A percentile compares a stretch with the other conserved stretches of the same genome.
phyloP scores from a whole-genome alignment of 2,113 vertebrate genomes.

The Tragulus kanchil region DNA sequence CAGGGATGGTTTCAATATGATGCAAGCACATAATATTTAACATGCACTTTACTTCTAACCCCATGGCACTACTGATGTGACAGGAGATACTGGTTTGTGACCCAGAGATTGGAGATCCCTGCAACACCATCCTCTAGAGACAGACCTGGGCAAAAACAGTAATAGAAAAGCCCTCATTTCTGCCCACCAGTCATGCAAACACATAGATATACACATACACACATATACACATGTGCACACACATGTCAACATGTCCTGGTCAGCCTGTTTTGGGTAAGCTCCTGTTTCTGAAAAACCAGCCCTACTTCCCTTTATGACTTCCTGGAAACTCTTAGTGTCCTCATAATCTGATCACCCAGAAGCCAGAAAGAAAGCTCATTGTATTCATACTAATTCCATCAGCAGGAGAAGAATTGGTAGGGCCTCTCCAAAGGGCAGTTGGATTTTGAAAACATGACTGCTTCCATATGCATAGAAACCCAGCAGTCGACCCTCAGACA shows the following conservation, averaged over 20 bases:
- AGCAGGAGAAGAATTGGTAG: background rate
- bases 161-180: background rate
- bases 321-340: background rate
- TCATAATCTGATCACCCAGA: slow-evolving; percentile 1
- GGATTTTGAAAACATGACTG: slow-evolving; percentile 19
- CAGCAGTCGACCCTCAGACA: background rate
- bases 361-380: slow-evolving; percentile 34
- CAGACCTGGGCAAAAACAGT: background rate
- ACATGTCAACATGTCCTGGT: background rate
- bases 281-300: background rate
- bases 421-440: background rate
- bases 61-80: background rate
- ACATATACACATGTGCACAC: background rate
- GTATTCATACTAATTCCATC: background rate
- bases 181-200: background rate
- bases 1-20: background rate
- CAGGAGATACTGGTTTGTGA: background rate
- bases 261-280: background rate
- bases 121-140: background rate
- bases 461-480: background rate
- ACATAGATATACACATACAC: background rate
- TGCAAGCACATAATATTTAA: background rate
- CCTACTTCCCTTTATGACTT: background rate
- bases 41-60: background rate
- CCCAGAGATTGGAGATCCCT: background rate